Base-by-base conservation (phyloP, 2,888 invertebrate species). In the Chaetoderma sp. region DNA sequence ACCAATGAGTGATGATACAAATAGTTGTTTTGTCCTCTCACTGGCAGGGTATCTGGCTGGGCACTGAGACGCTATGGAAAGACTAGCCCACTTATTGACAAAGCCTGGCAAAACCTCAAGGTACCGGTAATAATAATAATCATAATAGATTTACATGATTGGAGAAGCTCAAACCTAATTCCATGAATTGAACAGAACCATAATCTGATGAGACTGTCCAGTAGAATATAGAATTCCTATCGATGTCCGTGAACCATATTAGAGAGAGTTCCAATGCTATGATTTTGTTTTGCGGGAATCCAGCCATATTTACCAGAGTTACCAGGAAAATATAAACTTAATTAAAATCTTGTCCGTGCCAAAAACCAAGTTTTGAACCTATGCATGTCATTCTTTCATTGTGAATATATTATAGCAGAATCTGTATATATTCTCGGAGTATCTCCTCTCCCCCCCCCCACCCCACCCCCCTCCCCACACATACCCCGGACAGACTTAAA, bases 31-130 rank as follows among this genome's bases (percentile, higher is more conserved):
- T n/a, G 32, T 21, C 60, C 5, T 49, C n/a, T 47, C 59, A n/a
- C 65, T 42, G 67, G 6, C 59, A 89, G 90, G 90, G 85, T 89
- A 55, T 78, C 79, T 28, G 78, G 90, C 28, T 96, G 93, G 80
- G 88, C 92, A 0, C 86, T 83, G 10, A 88, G 92, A 74, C 89
- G 95, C 72, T 95, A 96, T 82, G 94, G 93, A 0, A 76, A 80
- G 8, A 76, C 83, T 39, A 91, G 93, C 79, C 84, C 86, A 27
- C 82, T 88, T 49, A 87, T 91, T 0, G 82, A 85, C 0, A 77
- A 84, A 25, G 92, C 92, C 1, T 95, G 94, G 94, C 75, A 78
- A 32, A 63, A 77, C n/a, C 65, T 81, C 8, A 76, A 73, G 74
- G 81, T 81, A 63, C 57, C 59, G n/a, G n/a, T n/a, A n/a, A n/a